These are phyloP conservation scores for Pycnomerus fuliginosus DNA, from an alignment of 2,888 invertebrate genomes.

Conservation along the genomic window DNA sequence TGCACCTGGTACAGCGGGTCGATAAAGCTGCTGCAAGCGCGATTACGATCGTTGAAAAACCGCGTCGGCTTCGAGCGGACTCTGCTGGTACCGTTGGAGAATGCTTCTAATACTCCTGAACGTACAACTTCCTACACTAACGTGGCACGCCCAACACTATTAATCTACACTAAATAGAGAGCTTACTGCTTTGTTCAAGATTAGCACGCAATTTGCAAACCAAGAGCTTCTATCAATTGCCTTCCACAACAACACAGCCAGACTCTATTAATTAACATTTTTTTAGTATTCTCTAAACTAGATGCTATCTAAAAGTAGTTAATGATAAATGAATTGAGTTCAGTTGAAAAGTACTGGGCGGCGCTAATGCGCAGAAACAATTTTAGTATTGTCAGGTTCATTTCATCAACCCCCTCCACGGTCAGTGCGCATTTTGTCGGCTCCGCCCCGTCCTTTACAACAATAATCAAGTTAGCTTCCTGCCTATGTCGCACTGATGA, in stretches of 20 bases:
- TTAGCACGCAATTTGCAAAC: slow-evolving; percentile 29
- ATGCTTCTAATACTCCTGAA: slow-evolving; percentile 21
- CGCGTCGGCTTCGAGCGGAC: slow-evolving; percentile 7
- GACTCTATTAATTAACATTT: no score
- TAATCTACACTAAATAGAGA: slow-evolving; percentile 31
- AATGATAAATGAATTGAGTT: no score
- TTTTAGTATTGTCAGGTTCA: no score
- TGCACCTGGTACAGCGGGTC: slow-evolving; percentile 33
- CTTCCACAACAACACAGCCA: neutral
- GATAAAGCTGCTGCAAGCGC: slow-evolving; percentile 29
- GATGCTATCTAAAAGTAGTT: no score
- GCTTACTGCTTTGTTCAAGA: slow-evolving; percentile 29
- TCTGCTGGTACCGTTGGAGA: neutral
- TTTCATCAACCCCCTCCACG: no score
- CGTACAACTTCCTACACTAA: slow-evolving; percentile 22
- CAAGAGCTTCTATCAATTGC: slow-evolving; percentile 17
- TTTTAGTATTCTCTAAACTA: no score
- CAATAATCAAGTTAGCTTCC: no score
- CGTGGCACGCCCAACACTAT: slow-evolving; percentile 22
- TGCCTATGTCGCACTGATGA: no score
- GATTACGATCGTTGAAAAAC: slow-evolving; percentile 26
- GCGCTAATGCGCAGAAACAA: no score
- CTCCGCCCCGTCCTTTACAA: no score
- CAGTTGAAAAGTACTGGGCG: no score
- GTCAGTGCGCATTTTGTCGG: no score